phyloP scores from a whole-genome alignment of 2,888 invertebrate species.

The Trichogramma evanescens region DNA sequence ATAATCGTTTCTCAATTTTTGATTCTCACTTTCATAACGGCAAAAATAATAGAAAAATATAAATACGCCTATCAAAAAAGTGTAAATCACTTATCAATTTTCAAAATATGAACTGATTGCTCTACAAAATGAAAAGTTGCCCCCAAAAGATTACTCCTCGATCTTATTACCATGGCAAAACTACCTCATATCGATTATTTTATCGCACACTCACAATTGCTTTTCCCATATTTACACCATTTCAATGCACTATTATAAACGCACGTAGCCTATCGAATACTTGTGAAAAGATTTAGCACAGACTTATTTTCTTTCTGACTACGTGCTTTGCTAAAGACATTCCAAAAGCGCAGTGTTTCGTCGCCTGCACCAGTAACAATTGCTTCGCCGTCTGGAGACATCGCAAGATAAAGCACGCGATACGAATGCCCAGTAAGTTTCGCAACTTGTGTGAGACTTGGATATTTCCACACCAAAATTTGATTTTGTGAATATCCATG shows the following conservation, averaged over 20 bases:
- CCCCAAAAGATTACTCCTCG: slow-evolving; percentile 14
- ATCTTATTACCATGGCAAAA: slow-evolving; percentile 3
- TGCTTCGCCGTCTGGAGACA: slow-evolving; percentile 97
- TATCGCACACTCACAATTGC: not conserved
- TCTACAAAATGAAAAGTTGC: too few relatives aligned
- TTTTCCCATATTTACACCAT: slow-evolving; percentile 1
- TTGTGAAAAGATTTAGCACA: slow-evolving; percentile 85
- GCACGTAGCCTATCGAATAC: slow-evolving; percentile 58
- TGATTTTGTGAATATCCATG: slow-evolving; percentile 99
- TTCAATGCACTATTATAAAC: not conserved
- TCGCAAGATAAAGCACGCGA: slow-evolving; percentile 88
- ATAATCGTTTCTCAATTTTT: slow-evolving; percentile 10
- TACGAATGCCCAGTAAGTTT: slow-evolving; percentile 96
- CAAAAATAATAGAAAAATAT: not conserved
- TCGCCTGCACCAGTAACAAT: slow-evolving; percentile 99
- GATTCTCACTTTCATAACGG: slow-evolving; percentile 2
- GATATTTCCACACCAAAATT: slow-evolving; percentile 98
- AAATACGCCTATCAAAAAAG: not conserved
- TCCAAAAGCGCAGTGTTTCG: slow-evolving; percentile 97
- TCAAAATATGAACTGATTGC: too few relatives aligned
- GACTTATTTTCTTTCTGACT: slow-evolving; percentile 92
- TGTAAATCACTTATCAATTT: not conserved
- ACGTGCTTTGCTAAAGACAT: slow-evolving; percentile 95
- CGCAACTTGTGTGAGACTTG: slow-evolving; percentile 91
- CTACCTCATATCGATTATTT: not conserved